These are phyloP conservation scores for Petrocephalus sullivani DNA, from an alignment of 2,797 vertebrate species.

Conservation along the genomic window DNA sequence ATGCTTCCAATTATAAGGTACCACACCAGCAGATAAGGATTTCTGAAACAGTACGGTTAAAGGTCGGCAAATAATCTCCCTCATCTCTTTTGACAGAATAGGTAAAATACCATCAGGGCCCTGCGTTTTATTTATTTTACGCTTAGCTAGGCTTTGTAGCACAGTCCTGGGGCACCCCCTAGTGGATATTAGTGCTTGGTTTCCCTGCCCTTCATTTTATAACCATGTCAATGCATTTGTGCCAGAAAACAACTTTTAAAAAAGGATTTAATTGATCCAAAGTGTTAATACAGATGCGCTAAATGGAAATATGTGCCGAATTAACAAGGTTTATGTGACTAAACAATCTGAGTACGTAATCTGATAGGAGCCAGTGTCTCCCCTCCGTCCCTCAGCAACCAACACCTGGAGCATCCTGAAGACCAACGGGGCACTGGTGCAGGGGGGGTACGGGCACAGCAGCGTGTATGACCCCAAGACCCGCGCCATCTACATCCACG, in stretches of 20 bases:
- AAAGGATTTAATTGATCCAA: neutral
- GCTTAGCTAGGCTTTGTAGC: no score
- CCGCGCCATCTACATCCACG: constrained; percentile 81
- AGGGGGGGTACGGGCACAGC: constrained; percentile 95
- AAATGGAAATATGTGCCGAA: neutral
- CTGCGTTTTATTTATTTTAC: no score
- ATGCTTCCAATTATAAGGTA: no score
- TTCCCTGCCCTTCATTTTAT: neutral
- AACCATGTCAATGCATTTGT: neutral
- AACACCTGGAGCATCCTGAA: constrained; percentile 76
- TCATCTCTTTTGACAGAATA: no score
- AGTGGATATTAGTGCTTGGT: neutral
- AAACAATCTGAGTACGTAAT: neutral
- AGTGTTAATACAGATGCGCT: neutral
- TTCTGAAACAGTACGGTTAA: no score
- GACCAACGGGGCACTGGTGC: constrained; percentile 81
- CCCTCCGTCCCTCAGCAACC: constrained; percentile 49
- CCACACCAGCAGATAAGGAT: no score
- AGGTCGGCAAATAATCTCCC: no score
- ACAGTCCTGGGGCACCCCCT: neutral
- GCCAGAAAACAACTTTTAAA: neutral
- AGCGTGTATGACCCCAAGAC: constrained; percentile 81
- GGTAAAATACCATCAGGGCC: no score
- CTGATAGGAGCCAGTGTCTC: neutral
- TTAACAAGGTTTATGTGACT: neutral